phyloP scores from a whole-genome alignment of 1,140 invertebrate genomes.

The Phocides pigmalion region DNA sequence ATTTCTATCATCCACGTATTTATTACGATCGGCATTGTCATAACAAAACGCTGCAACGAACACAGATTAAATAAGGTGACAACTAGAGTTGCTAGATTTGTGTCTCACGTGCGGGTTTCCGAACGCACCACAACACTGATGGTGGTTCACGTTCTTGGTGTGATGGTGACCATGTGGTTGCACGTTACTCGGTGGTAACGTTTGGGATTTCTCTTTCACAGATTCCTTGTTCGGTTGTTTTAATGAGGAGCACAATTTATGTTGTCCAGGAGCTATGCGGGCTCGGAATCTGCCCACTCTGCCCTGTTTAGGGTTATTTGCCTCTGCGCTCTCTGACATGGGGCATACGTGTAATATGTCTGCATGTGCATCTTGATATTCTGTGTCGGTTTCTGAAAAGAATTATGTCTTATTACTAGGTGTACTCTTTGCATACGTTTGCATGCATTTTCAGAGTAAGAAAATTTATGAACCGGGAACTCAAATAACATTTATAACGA shows the following conservation, averaged over 20 bases:
- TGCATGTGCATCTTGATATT: conserved; percentile 67
- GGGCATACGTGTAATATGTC: conserved; percentile 53
- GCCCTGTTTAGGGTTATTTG: conserved; percentile 56
- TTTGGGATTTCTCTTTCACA: conserved; percentile 58
- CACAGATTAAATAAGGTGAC: conserved; percentile 64
- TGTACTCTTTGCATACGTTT: no score
- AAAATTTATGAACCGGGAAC: no score
- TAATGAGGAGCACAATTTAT: conserved; percentile 46
- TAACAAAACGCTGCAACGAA: neutral
- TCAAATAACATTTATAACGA: no score
- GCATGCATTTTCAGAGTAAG: no score
- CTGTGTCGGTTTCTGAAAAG: conserved; percentile 69
- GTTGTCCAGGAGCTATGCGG: conserved; percentile 63
- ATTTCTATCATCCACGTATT: no score
- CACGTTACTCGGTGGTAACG: conserved; percentile 42
- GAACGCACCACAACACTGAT: conserved; percentile 76
- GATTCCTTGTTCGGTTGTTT: conserved; percentile 63
- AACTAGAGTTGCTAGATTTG: conserved; percentile 68
- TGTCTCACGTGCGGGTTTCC: conserved; percentile 75
- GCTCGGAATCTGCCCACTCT: conserved; percentile 68
- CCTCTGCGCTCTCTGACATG: conserved; percentile 50
- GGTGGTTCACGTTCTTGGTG: conserved; percentile 74
- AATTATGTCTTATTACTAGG: neutral
- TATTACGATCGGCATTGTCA: neutral
- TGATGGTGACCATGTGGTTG: conserved; percentile 74